These are phyloP conservation scores for Coleophora deauratella DNA, from an alignment of 2,888 invertebrate species.

Conservation along the genomic window DNA sequence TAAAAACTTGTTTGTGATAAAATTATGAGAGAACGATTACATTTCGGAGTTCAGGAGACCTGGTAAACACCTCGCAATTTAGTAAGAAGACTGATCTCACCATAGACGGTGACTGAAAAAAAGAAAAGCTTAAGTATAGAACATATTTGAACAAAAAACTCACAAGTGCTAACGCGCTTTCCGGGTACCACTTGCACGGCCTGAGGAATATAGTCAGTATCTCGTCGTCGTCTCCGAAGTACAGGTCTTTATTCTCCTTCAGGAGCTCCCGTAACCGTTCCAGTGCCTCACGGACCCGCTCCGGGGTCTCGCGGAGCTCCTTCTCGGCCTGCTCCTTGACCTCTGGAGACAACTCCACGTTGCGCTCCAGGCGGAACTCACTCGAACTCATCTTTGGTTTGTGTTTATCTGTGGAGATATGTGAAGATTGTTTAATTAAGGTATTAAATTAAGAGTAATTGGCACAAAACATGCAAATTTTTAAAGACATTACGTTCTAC, in stretches of 20 bases:
- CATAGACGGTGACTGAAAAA: too few species aligned
- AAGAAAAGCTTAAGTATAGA: too few species aligned
- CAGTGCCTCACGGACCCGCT: slow-evolving; percentile 75
- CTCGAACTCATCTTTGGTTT: slow-evolving; percentile 42
- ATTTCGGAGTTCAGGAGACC: too few species aligned
- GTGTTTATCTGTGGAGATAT: not conserved
- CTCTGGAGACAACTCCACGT: slow-evolving; percentile 74
- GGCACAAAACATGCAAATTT: too few species aligned
- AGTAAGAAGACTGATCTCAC: too few species aligned
- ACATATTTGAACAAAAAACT: slow-evolving; percentile 40
- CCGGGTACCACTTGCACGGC: slow-evolving; percentile 88
- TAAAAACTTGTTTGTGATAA: too few species aligned
- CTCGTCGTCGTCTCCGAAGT: slow-evolving; percentile 83
- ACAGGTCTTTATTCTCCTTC: slow-evolving; percentile 79
- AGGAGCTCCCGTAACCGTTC: slow-evolving; percentile 76
- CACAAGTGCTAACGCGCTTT: slow-evolving; percentile 85
- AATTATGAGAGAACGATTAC: too few species aligned
- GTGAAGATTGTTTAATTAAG: not conserved
- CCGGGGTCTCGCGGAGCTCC: slow-evolving; percentile 82
- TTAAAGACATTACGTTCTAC: too few species aligned
- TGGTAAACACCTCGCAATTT: too few species aligned
- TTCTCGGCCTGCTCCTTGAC: slow-evolving; percentile 73
- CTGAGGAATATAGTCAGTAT: slow-evolving; percentile 85
- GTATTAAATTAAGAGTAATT: too few species aligned
- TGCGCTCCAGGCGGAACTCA: slow-evolving; percentile 75